phyloP scores from a whole-genome alignment of 1,140 invertebrate species.

The Wasmannia auropunctata region DNA sequence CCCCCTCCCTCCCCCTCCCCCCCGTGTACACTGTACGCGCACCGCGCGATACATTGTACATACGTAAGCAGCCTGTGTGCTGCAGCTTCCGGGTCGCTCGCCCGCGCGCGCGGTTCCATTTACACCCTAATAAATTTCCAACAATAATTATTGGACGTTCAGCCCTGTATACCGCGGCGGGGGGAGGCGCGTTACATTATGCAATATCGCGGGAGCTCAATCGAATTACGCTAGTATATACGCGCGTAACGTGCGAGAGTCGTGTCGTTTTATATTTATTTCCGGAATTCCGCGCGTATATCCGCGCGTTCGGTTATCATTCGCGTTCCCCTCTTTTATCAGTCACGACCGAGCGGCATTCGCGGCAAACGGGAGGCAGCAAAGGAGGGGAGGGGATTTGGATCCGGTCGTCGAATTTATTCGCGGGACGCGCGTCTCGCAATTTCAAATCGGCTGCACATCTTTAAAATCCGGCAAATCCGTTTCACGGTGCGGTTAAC shows the following conservation, averaged over 20 bases:
- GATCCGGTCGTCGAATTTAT: neutral
- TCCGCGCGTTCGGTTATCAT: neutral
- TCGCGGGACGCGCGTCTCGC: neutral
- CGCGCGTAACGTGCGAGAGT: neutral
- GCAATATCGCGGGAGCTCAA: slow-evolving; percentile 4
- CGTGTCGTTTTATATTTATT: slow-evolving; percentile 17
- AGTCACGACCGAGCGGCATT: no score
- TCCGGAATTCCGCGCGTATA: neutral
- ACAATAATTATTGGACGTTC: slow-evolving; percentile 33
- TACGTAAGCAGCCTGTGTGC: slow-evolving; percentile 12
- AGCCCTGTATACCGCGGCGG: neutral
- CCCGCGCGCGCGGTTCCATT: neutral
- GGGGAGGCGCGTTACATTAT: slow-evolving; percentile 11
- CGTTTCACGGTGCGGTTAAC: neutral
- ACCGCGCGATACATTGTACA: no score
- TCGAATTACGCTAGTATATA: slow-evolving; percentile 6
- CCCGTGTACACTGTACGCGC: no score
- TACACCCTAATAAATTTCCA: slow-evolving; percentile 45
- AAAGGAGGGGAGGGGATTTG: no score
- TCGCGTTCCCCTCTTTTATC: neutral
- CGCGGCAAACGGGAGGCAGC: no score
- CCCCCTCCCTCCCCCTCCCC: no score
- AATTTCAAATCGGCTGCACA: neutral
- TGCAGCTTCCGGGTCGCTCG: neutral
- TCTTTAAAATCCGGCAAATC: neutral